Evolutionary conservation across 1,140 invertebrate species (phyloP).

Genomic region (Drosophila ficusphila): DNA sequence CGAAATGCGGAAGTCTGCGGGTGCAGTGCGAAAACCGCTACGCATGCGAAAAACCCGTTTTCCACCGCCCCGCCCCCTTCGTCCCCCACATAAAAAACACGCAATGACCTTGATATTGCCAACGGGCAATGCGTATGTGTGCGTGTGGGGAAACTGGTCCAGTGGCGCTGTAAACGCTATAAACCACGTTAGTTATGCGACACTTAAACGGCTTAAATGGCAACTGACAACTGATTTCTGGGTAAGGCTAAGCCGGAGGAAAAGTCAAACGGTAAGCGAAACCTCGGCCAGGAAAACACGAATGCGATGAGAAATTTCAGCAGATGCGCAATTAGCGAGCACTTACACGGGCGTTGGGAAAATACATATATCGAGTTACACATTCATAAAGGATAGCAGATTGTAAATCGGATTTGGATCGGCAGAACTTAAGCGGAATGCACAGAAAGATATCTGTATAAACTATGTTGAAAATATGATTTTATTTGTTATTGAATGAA

Average conservation of each 20-base stretch:
- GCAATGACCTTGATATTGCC: slow-evolving; percentile 75
- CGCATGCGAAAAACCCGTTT: slow-evolving; percentile 69
- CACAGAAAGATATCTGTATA: slow-evolving; percentile 11
- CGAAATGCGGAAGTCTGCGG: slow-evolving; percentile 65
- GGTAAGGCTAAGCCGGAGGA: slow-evolving; percentile 31
- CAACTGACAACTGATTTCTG: slow-evolving; percentile 34
- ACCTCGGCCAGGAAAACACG: slow-evolving; percentile 31
- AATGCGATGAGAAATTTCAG: slow-evolving; percentile 33
- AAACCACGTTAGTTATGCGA: slow-evolving; percentile 60
- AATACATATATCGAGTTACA: slow-evolving; percentile 50
- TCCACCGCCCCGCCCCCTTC: neutral
- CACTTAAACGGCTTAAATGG: slow-evolving; percentile 27
- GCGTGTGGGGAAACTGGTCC: slow-evolving; percentile 63
- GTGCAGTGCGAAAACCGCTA: slow-evolving; percentile 66
- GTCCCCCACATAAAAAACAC: slow-evolving; percentile 9
- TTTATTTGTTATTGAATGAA: too few relatives aligned
- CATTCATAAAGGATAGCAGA: slow-evolving; percentile 10
- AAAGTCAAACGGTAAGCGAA: slow-evolving; percentile 52
- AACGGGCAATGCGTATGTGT: slow-evolving; percentile 17
- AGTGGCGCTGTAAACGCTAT: slow-evolving; percentile 67
- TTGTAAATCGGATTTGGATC: slow-evolving; percentile 6
- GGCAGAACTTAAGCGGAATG: neutral
- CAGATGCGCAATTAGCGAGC: slow-evolving; percentile 78
- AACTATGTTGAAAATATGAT: too few relatives aligned
- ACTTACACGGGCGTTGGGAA: slow-evolving; percentile 41